These are phyloP conservation scores for Temnothorax ravouxi DNA, from an alignment of 2,888 invertebrate species.

Conservation along the genomic window DNA sequence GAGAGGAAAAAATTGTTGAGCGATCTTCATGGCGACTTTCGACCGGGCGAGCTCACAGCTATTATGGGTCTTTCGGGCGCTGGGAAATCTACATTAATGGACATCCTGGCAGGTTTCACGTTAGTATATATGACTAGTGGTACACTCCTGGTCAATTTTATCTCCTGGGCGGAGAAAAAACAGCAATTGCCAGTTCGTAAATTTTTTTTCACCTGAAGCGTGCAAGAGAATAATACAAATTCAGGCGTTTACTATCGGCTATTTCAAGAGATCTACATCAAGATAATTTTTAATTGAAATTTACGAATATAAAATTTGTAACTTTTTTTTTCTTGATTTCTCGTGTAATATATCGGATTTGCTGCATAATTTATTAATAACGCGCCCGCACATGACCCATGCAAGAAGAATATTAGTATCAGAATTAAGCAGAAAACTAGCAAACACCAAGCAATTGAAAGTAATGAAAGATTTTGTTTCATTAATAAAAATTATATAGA, in stretches of 20 bases:
- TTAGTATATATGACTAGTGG: slow-evolving; percentile 87
- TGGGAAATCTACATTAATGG: slow-evolving; percentile 95
- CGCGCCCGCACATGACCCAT: not conserved
- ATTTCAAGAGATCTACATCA: not conserved
- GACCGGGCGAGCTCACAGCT: slow-evolving; percentile 92
- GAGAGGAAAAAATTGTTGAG: slow-evolving; percentile 85
- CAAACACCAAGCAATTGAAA: not conserved
- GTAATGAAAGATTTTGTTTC: not conserved
- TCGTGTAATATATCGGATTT: not conserved
- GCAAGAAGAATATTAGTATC: not conserved
- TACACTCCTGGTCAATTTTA: not conserved
- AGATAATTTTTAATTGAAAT: not conserved
- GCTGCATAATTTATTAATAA: not conserved
- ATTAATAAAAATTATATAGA: slow-evolving; percentile 9
- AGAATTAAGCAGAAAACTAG: not conserved
- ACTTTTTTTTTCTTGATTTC: not conserved
- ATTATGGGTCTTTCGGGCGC: slow-evolving; percentile 96
- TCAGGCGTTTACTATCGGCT: not conserved
- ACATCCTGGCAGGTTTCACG: slow-evolving; percentile 96
- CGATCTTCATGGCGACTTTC: slow-evolving; percentile 90
- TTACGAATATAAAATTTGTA: not conserved
- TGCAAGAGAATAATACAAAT: too few species aligned
- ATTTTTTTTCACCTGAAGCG: not conserved
- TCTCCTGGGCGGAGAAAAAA: not conserved
- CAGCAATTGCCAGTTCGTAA: not conserved